A percentile compares a stretch with the other conserved stretches of the same genome.
These are phyloP conservation scores for Cynopterus sphinx DNA, from an alignment of 2,797 vertebrate genomes.

Conservation along the genomic window DNA sequence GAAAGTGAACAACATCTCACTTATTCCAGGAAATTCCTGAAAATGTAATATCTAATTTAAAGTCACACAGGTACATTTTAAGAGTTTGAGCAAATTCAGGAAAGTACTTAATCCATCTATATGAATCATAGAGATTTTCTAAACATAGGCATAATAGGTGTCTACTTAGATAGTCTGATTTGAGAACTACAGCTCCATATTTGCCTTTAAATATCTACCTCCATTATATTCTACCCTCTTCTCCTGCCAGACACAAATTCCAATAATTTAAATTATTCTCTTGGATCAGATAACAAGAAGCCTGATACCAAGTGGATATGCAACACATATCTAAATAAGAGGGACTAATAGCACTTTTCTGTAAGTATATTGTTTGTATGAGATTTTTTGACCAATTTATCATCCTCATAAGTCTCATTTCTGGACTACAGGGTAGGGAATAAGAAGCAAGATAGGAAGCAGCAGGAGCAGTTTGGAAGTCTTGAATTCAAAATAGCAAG, in stretches of 20 bases:
- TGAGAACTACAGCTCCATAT: not conserved
- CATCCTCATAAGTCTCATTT: not conserved
- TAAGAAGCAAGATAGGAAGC: not conserved
- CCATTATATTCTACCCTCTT: not conserved
- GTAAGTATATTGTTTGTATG: not conserved
- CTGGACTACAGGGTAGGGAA: not conserved
- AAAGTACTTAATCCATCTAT: not conserved
- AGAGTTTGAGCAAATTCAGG: not conserved
- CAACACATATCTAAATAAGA: not conserved
- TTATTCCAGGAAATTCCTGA: not conserved
- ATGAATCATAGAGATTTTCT: not conserved
- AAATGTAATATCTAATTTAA: not conserved
- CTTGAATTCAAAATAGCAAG: not conserved
- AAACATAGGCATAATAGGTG: not conserved
- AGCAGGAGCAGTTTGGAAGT: not conserved
- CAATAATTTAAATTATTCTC: not conserved
- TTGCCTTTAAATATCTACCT: not conserved
- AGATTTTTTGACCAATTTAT: not conserved
- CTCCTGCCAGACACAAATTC: not conserved
- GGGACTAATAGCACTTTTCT: not conserved
- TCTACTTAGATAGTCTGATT: not conserved
- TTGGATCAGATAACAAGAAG: not conserved
- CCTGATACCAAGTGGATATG: not conserved
- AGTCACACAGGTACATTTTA: not conserved
- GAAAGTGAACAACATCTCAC: not conserved